These are phyloP conservation scores for Bunonema sp. DNA, from an alignment of 2,888 invertebrate species.

Conservation along the genomic window DNA sequence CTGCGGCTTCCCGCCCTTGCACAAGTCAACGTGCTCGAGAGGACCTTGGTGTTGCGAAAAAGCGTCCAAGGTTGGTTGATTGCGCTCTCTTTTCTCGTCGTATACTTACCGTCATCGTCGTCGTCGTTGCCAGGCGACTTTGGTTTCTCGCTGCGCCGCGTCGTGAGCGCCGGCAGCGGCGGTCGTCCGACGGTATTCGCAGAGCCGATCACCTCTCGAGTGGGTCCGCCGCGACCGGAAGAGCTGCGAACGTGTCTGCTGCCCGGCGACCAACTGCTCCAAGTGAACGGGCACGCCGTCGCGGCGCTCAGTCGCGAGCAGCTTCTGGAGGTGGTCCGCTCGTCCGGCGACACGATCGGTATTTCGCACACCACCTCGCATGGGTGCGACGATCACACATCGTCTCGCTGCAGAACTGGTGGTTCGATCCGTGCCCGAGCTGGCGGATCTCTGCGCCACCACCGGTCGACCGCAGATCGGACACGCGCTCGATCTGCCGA, in stretches of 20 bases:
- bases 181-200: conserved; percentile 17
- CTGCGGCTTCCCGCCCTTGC: conserved; percentile 21
- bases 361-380: neutral
- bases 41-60: conserved; percentile 13
- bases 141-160: conserved; percentile 24
- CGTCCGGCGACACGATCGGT: conserved; percentile 47
- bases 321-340: conserved; percentile 60
- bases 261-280: conserved; percentile 80
- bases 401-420: conserved; percentile 9
- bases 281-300: conserved; percentile 71
- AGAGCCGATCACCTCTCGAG: conserved; percentile 15
- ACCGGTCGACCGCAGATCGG: too few species aligned
- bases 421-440: conserved; percentile 79
- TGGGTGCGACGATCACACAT: neutral
- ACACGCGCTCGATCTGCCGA: too few species aligned
- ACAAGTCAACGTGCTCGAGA: conserved; percentile 18
- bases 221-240: conserved; percentile 27
- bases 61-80: conserved; percentile 12
- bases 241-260: conserved; percentile 59
- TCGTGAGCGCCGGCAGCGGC: conserved; percentile 6
- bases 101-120: neutral
- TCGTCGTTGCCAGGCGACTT: conserved; percentile 16
- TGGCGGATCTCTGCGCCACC: conserved; percentile 58
- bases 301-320: conserved; percentile 70
- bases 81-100: neutral